These are phyloP conservation scores for Steinernema khuongi DNA, from an alignment of 1,140 invertebrate species.

Conservation along the genomic window DNA sequence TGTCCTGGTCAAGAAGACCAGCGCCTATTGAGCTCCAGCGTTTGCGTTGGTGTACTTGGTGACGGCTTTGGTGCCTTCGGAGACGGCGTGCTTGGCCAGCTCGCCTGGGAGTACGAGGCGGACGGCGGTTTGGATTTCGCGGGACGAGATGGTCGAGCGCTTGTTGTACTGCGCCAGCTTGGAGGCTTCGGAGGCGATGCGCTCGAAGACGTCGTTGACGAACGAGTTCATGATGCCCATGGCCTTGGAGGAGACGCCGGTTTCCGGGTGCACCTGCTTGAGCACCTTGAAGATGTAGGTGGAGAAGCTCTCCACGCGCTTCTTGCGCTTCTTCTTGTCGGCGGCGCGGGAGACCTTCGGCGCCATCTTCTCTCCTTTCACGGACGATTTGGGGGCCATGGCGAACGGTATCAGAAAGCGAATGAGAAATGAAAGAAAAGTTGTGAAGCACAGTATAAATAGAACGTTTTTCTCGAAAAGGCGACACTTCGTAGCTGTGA, in stretches of 20 bases:
- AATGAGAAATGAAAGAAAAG: no score
- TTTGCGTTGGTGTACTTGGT: no score
- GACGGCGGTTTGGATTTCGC: not conserved
- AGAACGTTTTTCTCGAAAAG: no score
- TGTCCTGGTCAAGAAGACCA: no score
- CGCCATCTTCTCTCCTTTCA: not conserved
- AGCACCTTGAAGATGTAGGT: not conserved
- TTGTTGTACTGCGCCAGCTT: not conserved
- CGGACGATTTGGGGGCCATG: no score
- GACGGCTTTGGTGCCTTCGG: not conserved
- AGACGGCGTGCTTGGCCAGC: not conserved
- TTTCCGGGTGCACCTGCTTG: not conserved
- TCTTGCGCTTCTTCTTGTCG: not conserved
- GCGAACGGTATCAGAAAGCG: no score
- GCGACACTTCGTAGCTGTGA: no score
- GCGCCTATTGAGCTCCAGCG: no score
- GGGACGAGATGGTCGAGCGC: not conserved
- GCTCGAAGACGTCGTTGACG: not conserved
- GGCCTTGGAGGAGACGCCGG: not conserved
- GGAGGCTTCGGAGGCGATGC: not conserved
- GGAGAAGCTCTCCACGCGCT: not conserved
- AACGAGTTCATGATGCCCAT: not conserved
- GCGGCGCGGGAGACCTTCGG: no score
- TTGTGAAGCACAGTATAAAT: no score
- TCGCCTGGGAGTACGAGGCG: not conserved